phyloP scores from a whole-genome alignment of 64 coral and sea anemone genomes.

The Porites australiensis region DNA sequence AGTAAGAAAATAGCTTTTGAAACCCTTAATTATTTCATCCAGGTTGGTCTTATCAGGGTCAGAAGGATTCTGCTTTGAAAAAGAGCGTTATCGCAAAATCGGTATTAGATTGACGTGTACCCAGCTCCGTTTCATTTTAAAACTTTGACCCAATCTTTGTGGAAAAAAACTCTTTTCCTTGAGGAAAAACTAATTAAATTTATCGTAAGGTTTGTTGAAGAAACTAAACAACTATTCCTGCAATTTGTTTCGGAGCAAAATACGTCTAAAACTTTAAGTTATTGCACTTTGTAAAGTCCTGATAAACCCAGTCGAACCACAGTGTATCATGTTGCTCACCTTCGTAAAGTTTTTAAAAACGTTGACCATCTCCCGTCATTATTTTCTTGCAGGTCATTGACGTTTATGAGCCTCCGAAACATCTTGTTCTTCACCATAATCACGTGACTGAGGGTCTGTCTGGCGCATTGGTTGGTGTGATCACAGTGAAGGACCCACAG shows the following conservation, averaged over 20 bases:
- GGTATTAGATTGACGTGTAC: background rate
- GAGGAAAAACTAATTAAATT: no score
- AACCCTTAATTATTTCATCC: no score
- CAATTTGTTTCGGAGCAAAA: no score
- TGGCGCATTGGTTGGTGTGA: conserved; percentile 71
- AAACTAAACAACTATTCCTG: background rate
- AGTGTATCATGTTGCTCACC: no score
- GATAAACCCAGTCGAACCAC: no score
- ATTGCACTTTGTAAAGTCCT: no score
- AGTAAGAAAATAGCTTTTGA: conserved; percentile 52
- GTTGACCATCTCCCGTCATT: background rate
- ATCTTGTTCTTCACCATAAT: conserved; percentile 87
- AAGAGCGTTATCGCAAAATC: no score
- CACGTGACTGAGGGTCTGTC: conserved; percentile 59
- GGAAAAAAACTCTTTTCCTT: no score
- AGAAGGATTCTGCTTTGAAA: no score
- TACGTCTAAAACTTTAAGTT: no score
- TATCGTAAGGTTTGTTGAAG: background rate
- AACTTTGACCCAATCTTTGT: no score
- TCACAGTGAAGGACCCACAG: conserved; percentile 69
- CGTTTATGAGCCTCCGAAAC: conserved; percentile 70
- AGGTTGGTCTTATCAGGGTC: background rate
- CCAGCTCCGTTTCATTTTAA: background rate
- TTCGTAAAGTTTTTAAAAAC: background rate
- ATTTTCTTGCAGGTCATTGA: conserved; percentile 64